These are phyloP conservation scores for Epinotia nisella DNA, from an alignment of 2,888 invertebrate species.

Conservation along the genomic window DNA sequence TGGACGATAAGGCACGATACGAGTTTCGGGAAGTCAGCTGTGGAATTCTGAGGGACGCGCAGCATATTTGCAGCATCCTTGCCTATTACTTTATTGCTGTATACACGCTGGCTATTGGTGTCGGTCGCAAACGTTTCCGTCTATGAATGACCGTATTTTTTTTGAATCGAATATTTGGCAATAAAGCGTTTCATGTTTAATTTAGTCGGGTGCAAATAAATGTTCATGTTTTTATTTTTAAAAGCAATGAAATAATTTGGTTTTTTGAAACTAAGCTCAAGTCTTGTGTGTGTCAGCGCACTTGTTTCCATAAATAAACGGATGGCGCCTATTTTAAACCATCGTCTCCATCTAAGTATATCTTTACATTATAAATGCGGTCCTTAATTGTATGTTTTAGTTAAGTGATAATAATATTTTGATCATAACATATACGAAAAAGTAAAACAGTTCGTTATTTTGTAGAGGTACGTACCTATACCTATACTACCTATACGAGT, in stretches of 20 bases:
- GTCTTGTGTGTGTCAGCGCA: too few relatives aligned
- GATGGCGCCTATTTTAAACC: too few relatives aligned
- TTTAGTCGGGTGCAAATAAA: background rate
- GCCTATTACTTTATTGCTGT: slow-evolving; percentile 50
- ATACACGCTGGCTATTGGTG: slow-evolving; percentile 26
- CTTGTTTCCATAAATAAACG: too few relatives aligned
- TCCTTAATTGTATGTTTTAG: too few relatives aligned
- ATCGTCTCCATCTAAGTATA: too few relatives aligned
- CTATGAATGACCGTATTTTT: slow-evolving; percentile 25
- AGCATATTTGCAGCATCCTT: slow-evolving; percentile 55
- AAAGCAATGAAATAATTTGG: background rate
- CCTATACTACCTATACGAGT: background rate
- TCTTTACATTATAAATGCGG: too few relatives aligned
- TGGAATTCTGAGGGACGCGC: slow-evolving; percentile 41
- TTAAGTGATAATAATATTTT: too few relatives aligned
- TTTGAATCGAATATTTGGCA: background rate
- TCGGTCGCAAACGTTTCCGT: slow-evolving; percentile 26
- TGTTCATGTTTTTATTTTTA: background rate
- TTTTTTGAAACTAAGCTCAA: background rate
- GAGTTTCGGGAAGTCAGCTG: slow-evolving; percentile 2
- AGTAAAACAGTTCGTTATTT: slow-evolving; percentile 4
- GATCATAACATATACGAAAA: background rate
- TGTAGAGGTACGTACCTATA: background rate
- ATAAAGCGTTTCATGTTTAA: background rate
- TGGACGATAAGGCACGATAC: background rate